Percentiles rank a stretch among this genome's conserved stretches.
Evolutionary conservation across 2,113 vertebrate genomes (phyloP).

Genomic region (Recurvirostra avosetta): DNA sequence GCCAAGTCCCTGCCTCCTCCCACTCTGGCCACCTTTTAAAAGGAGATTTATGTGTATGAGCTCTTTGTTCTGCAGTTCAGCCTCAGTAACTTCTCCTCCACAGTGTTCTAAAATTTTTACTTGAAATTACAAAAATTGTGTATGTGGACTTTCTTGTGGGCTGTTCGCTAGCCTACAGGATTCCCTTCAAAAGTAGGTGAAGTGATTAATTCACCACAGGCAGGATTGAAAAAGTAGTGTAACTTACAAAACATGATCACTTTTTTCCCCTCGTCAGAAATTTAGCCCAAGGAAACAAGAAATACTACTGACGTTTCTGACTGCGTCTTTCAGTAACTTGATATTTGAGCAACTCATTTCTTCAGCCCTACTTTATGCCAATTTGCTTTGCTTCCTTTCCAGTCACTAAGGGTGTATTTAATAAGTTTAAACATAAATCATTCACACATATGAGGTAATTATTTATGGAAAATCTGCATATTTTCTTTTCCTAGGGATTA

Average conservation of each 20-base stretch:
- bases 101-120: not conserved
- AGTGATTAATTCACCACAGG: not conserved
- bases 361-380: not conserved
- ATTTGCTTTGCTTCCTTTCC: slow-evolving; percentile 26
- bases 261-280: not conserved
- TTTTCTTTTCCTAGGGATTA: not conserved
- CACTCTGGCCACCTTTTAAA: not conserved
- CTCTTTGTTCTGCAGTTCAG: not conserved
- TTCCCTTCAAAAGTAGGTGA: not conserved
- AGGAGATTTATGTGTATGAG: accelerated
- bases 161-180: accelerated
- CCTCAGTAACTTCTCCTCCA: not conserved
- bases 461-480: not conserved
- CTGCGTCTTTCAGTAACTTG: not conserved
- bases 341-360: slow-evolving; percentile 13
- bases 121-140: not conserved
- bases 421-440: slow-evolving; percentile 18
- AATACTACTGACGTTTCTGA: slow-evolving; percentile 24
- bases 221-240: not conserved
- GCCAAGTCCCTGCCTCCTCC: not conserved
- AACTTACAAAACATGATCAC: not conserved
- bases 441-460: not conserved
- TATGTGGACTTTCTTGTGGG: not conserved
- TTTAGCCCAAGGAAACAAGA: slow-evolving; percentile 17
- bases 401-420: not conserved